These are phyloP conservation scores for Eclectus roratus DNA, from an alignment of 2,113 vertebrate species.

Conservation along the genomic window DNA sequence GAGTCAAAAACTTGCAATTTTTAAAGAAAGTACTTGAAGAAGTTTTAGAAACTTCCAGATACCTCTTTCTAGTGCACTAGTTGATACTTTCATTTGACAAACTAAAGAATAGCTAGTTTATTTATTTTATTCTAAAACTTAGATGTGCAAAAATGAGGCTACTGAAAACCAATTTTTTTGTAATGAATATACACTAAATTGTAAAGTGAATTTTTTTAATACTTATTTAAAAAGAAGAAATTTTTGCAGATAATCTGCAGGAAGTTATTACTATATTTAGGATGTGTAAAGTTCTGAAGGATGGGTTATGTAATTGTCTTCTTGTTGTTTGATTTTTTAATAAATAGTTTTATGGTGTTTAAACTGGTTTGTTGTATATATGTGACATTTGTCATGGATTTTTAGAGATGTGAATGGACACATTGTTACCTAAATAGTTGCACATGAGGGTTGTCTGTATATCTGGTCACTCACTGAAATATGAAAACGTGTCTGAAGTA, in stretches of 20 bases:
- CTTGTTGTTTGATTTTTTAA: background rate
- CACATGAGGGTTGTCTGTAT: background rate
- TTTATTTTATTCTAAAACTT: slow-evolving; percentile 12
- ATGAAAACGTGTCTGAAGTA: background rate
- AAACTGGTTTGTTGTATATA: background rate
- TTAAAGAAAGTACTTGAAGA: background rate
- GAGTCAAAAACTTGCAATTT: background rate
- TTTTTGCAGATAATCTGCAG: background rate
- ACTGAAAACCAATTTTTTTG: background rate
- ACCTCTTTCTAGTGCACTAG: background rate
- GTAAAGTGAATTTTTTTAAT: background rate
- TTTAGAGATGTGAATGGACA: background rate
- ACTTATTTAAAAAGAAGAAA: background rate
- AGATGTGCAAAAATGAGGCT: background rate
- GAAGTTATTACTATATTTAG: background rate
- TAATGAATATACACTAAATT: background rate
- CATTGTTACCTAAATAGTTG: background rate
- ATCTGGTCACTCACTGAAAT: background rate
- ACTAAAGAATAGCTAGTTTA: background rate
- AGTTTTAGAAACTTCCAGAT: background rate
- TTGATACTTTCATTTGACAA: background rate
- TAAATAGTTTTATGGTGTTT: background rate
- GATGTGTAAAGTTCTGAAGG: background rate
- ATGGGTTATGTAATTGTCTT: background rate
- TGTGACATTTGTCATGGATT: background rate